Evolutionary conservation across 2,888 invertebrate species (phyloP), one percentile per base, ranked within the genome.

Genomic region (Drosophila lutescens): DNA sequence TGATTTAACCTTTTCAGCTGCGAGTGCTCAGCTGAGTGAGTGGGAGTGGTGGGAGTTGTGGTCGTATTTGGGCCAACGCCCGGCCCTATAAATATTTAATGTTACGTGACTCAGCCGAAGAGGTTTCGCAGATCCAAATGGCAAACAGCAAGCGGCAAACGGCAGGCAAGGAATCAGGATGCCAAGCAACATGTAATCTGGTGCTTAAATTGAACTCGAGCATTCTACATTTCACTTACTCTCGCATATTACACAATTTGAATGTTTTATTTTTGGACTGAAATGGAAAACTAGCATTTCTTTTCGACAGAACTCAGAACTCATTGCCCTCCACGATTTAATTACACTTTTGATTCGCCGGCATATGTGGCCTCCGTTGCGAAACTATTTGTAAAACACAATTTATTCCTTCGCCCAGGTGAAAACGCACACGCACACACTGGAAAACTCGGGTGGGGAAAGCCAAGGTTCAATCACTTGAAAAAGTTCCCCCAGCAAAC

Each of bases 1-100:
- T 58, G 68, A 68, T 68, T 68, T 68, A 69, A 57, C 68, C 69
- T 68, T 67, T 68, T 66, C 40, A 68, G 32, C 50, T 44, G 50
- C 49, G 38, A 68, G 49, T 44, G 68, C 47, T 30, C 36, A 53
- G 65, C 44, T 30, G 36, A 32, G 10, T 4, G 53, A 5, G 46
- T 32, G 53, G 46, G 44, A n/a, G 34, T 17, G 53, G 40, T 38
- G 53, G 46, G 32, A 12, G 41, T 12, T 65, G 65, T 47, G 54
- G 66, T 53, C 46, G 46, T 65, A 66, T 66, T 54, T 54, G 40
- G 40, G 66, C 47, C 51, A 61, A 65, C 53, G 54, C 46, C 66
- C 46, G 66, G 38, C 26, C 53, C 53, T 46, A 40, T 54, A 65
- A 66, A 54, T 66, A 66, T 66, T 66, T 54, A 66, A 66, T 26